These are phyloP conservation scores for Enteromius treurensis DNA, from an alignment of 2,797 vertebrate species.

Conservation along the genomic window DNA sequence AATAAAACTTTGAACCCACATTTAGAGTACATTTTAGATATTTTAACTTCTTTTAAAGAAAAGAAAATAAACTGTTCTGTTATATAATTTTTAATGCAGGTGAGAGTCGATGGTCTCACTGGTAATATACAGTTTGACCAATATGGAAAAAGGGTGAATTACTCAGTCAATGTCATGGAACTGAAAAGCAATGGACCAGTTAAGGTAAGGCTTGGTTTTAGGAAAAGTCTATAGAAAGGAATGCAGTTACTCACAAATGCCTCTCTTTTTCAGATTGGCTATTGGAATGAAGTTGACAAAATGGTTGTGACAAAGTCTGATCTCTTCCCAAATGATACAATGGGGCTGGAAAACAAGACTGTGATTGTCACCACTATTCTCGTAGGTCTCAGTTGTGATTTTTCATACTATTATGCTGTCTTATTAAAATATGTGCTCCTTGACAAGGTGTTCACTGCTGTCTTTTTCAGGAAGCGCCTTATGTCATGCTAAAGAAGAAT, in stretches of 20 bases:
- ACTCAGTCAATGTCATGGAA: slow-evolving; percentile 97
- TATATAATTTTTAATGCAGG: slow-evolving; percentile 73
- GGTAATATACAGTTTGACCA: slow-evolving; percentile 99
- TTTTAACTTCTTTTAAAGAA: not conserved
- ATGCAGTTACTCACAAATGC: not conserved
- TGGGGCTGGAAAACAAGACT: slow-evolving; percentile 97
- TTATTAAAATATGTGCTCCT: not conserved
- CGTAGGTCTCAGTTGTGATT: slow-evolving; percentile 74
- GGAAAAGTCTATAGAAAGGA: not conserved
- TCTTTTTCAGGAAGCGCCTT: slow-evolving; percentile 90
- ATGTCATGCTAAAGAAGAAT: slow-evolving; percentile 99
- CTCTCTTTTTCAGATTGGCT: slow-evolving; percentile 86
- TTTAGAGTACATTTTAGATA: not conserved
- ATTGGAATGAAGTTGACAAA: slow-evolving; percentile 98
- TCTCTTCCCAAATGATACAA: slow-evolving; percentile 90
- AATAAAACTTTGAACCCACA: not conserved
- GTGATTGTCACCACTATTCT: slow-evolving; percentile 98
- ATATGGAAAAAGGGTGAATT: slow-evolving; percentile 96
- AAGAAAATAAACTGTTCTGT: not conserved
- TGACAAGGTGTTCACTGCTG: slow-evolving; percentile 5
- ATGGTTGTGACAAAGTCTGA: slow-evolving; percentile 97
- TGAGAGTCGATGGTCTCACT: slow-evolving; percentile 94
- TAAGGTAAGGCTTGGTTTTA: slow-evolving; percentile 80
- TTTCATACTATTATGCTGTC: not conserved
- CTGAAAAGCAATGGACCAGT: slow-evolving; percentile 95